Evolutionary conservation across 2,113 vertebrate genomes (phyloP).

Genomic region (Ondatra zibethicus): DNA sequence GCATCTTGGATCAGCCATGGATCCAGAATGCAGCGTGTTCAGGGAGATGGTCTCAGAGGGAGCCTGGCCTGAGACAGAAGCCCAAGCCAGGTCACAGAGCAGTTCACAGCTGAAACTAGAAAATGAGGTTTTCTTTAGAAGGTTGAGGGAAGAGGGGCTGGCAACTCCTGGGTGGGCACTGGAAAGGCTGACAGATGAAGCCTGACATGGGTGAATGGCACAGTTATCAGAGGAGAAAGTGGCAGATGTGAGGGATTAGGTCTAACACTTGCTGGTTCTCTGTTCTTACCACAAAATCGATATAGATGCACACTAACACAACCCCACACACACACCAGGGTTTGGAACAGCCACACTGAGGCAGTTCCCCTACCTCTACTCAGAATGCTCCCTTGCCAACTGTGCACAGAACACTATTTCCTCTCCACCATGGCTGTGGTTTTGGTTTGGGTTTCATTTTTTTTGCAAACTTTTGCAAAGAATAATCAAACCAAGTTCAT

Average conservation of each 20-base stretch:
- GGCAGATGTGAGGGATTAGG: too few relatives aligned
- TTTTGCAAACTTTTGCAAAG: background rate
- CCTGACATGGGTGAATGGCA: background rate
- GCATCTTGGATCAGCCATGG: background rate
- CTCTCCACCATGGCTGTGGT: background rate
- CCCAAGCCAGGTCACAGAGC: background rate
- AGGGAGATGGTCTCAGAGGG: background rate
- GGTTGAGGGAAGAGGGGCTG: too few relatives aligned
- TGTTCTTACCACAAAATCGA: background rate
- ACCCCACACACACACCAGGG: too few relatives aligned
- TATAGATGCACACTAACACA: background rate
- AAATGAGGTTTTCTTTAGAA: background rate
- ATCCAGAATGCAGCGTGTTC: background rate
- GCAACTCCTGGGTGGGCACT: background rate
- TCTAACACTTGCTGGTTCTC: background rate
- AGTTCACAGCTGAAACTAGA: background rate
- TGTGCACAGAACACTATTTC: rapidly evolving
- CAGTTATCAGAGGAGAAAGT: background rate
- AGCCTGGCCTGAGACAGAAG: background rate
- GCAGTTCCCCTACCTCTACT: too few relatives aligned
- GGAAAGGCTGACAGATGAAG: background rate
- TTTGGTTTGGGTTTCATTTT: background rate
- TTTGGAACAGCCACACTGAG: background rate
- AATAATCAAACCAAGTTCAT: background rate
- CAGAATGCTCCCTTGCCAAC: too few relatives aligned